Percentiles rank a stretch among this genome's conserved stretches.
phyloP scores from a whole-genome alignment of 1,140 invertebrate species.

The Calycopis cecrops region DNA sequence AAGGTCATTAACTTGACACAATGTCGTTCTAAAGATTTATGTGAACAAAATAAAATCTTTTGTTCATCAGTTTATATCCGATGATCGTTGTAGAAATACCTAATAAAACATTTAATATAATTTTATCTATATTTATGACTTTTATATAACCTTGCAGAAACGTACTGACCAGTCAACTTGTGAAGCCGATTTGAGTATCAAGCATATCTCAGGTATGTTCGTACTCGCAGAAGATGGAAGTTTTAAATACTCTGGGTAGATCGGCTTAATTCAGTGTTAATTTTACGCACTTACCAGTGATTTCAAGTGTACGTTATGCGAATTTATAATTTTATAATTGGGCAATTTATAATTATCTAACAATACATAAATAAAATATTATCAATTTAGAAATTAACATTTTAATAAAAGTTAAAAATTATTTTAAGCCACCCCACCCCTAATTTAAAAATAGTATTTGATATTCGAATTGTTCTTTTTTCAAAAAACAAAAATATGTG shows the following conservation, averaged over 20 bases:
- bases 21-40: no score
- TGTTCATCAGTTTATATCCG: no score
- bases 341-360: neutral
- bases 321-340: no score
- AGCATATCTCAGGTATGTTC: neutral
- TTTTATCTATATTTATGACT: no score
- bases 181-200: neutral
- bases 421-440: no score
- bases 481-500: neutral
- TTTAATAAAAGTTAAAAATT: no score
- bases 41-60: no score
- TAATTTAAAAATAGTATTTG: neutral
- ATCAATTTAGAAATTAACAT: neutral
- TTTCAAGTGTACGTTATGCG: neutral
- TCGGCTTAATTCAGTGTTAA: slow-evolving; percentile 6
- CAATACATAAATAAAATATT: neutral
- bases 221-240: slow-evolving; percentile 1
- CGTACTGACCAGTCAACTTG: no score
- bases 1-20: no score
- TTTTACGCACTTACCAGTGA: neutral
- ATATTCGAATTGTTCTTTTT: neutral
- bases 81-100: no score
- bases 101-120: no score
- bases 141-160: no score
- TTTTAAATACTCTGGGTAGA: neutral